A percentile compares a stretch with the other conserved stretches of the same genome.
phyloP scores from a whole-genome alignment of 2,797 vertebrate species.

The Hybognathus amarus region DNA sequence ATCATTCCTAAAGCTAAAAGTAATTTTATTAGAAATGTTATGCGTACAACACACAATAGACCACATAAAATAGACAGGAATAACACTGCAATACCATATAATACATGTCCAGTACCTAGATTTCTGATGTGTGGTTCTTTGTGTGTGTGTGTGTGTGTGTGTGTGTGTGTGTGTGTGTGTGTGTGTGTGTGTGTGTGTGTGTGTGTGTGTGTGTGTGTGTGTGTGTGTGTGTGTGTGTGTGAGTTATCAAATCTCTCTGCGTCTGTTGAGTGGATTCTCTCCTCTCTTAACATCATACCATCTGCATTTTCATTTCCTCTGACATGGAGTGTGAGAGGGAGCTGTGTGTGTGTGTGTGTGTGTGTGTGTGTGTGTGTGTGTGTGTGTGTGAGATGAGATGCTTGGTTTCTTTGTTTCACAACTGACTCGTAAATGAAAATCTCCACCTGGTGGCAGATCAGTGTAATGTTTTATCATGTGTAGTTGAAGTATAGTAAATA shows the following conservation, averaged over 20 bases:
- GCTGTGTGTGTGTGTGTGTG: constrained; percentile 3
- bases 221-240: constrained; percentile 23
- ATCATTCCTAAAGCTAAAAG: not conserved
- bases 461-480: not conserved
- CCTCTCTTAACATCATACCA: constrained; percentile 7
- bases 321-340: constrained; percentile 3
- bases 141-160: constrained; percentile 14
- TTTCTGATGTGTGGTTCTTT: not conserved
- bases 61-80: not conserved
- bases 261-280: constrained; percentile 4
- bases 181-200: constrained; percentile 1
- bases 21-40: not conserved
- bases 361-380: no score
- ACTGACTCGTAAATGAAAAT: constrained; percentile 44
- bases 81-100: not conserved
- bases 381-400: not conserved
- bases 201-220: constrained; percentile 8
- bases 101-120: not conserved
- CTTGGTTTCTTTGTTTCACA: constrained; percentile 44
- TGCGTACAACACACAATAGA: not conserved
- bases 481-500: not conserved
- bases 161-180: constrained; percentile 9
- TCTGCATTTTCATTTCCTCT: constrained; percentile 46
- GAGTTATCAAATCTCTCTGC: not conserved
- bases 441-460: constrained; percentile 49